Evolutionary conservation across 2,797 vertebrate genomes (phyloP).

Genomic region (Chaetodon trifasciatus): DNA sequence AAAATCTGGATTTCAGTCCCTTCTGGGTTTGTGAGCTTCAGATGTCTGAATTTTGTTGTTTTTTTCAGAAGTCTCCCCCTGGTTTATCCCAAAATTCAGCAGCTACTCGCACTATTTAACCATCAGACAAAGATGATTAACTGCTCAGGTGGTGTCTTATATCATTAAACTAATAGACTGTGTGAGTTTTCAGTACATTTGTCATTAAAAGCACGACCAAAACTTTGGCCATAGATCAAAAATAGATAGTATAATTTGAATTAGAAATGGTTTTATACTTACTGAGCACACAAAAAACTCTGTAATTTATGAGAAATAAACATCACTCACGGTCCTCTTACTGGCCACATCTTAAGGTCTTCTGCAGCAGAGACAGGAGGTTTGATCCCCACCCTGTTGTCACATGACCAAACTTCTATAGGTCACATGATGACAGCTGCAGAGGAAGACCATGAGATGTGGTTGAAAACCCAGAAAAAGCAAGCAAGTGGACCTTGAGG

Average conservation of each 20-base stretch:
- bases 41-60: neutral
- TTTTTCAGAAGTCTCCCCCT: neutral
- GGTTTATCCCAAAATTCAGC: neutral
- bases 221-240: neutral
- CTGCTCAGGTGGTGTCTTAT: neutral
- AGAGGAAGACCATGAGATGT: neutral
- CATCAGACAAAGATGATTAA: neutral
- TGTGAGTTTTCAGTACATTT: neutral
- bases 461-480: too few relatives aligned
- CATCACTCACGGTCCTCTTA: neutral
- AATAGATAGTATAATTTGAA: neutral
- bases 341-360: neutral
- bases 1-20: constrained; percentile 3
- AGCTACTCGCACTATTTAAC: neutral
- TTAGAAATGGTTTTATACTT: too few relatives aligned
- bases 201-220: neutral
- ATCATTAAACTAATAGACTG: neutral
- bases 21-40: constrained; percentile 4
- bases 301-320: too few relatives aligned
- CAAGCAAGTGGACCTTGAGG: too few relatives aligned
- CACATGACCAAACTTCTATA: neutral
- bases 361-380: neutral
- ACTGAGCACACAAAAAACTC: too few relatives aligned
- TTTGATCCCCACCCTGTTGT: neutral
- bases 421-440: neutral